Percentiles rank a stretch among this genome's conserved stretches.
Conservation (phyloP, 2,797 vertebrate genomes). For the Sebastes diploproa region DNA sequence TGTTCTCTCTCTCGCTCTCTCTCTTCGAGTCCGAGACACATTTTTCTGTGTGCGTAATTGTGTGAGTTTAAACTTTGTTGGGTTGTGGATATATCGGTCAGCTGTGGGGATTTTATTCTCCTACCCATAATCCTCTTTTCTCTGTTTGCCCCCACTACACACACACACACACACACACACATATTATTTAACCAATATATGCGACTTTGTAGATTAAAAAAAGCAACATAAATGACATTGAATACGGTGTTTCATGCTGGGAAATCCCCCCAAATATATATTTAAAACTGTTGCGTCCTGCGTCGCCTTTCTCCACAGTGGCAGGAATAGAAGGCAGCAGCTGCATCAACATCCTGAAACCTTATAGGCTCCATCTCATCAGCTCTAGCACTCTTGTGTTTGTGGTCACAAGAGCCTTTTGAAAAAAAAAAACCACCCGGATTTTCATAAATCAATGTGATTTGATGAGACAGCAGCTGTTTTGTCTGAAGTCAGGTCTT, state of each 20-base stretch:
- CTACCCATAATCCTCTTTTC: constrained; percentile 30
- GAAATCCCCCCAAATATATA: neutral
- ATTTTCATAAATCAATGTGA: constrained; percentile 31
- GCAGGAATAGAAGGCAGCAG: constrained; percentile 79
- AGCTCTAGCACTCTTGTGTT: constrained; percentile 51
- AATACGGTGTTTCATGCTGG: neutral
- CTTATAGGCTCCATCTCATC: constrained; percentile 59
- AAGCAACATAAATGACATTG: neutral
- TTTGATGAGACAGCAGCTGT: constrained; percentile 24
- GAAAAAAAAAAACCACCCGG: neutral
- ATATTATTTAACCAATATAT: neutral
- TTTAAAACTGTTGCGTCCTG: constrained; percentile 68
- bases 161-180: neutral
- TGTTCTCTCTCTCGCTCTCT: neutral
- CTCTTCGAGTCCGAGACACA: neutral
- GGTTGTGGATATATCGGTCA: constrained; percentile 3
- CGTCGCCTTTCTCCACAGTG: constrained; percentile 36
- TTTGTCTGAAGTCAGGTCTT: constrained; percentile 22
- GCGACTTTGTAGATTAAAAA: neutral
- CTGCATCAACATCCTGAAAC: constrained; percentile 80
- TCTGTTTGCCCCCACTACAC: neutral
- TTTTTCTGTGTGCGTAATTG: neutral
- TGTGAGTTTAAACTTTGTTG: constrained; percentile 58
- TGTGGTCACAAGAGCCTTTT: constrained; percentile 33
- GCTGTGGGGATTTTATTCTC: constrained; percentile 33